phyloP scores from a whole-genome alignment of 2,888 invertebrate species.

The Hemicrepidius hirtus region DNA sequence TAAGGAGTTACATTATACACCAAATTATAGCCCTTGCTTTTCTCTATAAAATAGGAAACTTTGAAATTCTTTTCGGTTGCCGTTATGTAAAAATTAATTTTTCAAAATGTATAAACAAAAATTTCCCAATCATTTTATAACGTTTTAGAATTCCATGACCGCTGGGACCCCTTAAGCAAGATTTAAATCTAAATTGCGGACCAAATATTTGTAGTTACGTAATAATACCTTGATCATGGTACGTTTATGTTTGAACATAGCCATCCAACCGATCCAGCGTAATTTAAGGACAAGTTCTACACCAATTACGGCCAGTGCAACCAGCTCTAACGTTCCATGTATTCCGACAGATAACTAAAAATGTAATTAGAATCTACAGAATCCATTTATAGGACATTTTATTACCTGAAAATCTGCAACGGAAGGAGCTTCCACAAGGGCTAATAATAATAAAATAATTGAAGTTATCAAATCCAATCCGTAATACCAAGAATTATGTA shows the following conservation, averaged over 20 bases:
- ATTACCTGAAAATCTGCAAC: slow-evolving; percentile 78
- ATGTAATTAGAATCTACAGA: background rate
- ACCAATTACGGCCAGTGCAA: slow-evolving; percentile 84
- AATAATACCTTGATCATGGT: slow-evolving; percentile 85
- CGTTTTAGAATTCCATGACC: no score
- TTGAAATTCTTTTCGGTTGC: no score
- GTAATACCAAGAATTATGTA: slow-evolving; percentile 92
- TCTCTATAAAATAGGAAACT: no score
- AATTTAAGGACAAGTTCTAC: slow-evolving; percentile 86
- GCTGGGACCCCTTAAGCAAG: no score
- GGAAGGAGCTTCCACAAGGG: slow-evolving; percentile 88
- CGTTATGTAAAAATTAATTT: no score
- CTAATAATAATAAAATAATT: slow-evolving; percentile 82
- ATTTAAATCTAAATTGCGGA: no score
- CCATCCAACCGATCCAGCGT: slow-evolving; percentile 89
- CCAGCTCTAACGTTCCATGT: slow-evolving; percentile 87
- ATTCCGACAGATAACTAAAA: slow-evolving; percentile 83
- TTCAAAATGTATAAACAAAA: no score
- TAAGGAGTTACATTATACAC: no score
- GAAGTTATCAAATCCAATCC: slow-evolving; percentile 86
- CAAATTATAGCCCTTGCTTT: no score
- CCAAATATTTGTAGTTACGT: no score
- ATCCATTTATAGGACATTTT: background rate
- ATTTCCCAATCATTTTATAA: no score
- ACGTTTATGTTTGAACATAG: slow-evolving; percentile 88